Base-by-base conservation (phyloP, 1,140 invertebrate species). In the Sitophilus oryzae region DNA sequence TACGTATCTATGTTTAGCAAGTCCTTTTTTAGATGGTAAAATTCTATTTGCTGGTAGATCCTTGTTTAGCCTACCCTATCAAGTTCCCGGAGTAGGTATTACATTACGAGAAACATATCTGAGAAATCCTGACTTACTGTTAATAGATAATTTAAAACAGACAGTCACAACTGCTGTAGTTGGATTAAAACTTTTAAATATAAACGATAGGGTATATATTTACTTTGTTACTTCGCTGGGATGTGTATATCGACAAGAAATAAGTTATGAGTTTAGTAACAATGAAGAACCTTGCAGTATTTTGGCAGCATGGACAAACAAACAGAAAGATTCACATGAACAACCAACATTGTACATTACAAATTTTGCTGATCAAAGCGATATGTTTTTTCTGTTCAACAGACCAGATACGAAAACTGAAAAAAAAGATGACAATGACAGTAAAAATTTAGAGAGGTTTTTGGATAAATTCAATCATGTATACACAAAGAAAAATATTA, bases 311-410 rank as follows among this genome's bases (percentile, higher is more conserved):
- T 49, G 41, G 46, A 44, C 21, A 10, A 14, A 30, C 19, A 40
- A 47, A 8, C 38, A 45, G 21, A 22, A 30, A 1, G 5, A 15
- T 25, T 19, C 37, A 3, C 8, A 43, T 5, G 25, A 30, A 6
- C 25, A 5, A 25, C 22, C 47, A 8, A 5, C 15, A 19, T 25
- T 56, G 19, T 11, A 50, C 36, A 20, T 50, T n/a, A 56, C 54
- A 0, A 41, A 56, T 45, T 49, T 56, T 44, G 54, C 21, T 35
- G 43, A 56, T 8, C 43, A 47, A 44, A 43, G 44, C n/a, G 16
- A 55, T 23, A 30, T 42, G 8, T 40, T 55, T 21, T 52, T 52
- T 11, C 36, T 44, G 16, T 18, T 52, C 3, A 41, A 51, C 6
- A 46, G 14, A 45, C 18, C 20, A 34, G 6, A 36, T 21, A 45